Base-by-base conservation (phyloP, 2,888 invertebrate species). In the Helobdella robusta region DNA sequence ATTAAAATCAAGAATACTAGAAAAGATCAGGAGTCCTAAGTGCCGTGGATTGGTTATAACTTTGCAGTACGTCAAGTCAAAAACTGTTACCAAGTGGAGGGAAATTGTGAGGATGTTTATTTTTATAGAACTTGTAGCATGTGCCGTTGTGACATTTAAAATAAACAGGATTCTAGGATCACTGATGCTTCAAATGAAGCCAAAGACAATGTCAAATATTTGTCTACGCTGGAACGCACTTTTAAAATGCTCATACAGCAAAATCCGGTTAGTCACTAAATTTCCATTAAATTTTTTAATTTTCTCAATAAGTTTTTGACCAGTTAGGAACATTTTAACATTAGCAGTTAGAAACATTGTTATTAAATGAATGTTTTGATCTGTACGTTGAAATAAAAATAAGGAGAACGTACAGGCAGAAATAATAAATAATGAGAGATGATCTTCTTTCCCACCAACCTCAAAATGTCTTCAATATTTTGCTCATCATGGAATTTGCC, bases 161-260 rank as follows among this genome's bases (percentile, higher is more conserved):
- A 32, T 30, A 46, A 68, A 0, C 70, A 78, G 76, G 93, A 93
- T 76, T 86, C 87, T 67, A 89, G 91, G 77, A 90, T 94, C 36
- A 92, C 89, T 0, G 91, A 90, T 76, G 92, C 92, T 75, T 92
- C 91, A 77, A 93, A 92, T 75, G 94, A 95, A 78, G 92, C 94
- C 0, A 88, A 89, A 72, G 94, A 94, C 77, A 95, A 93, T 76
- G 91, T 93, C 0, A 93, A 93, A 76, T 94, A 91, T 73, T 89
- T 94, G 66, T 89, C 89, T 76, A 89, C 92, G 0, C 85, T 94
- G 83, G 94, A 94, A 78, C 89, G 90, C 73, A 92, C 92, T 76
- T 93, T 93, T 73, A 93, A 93, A 75, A 89, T 92, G 0, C 82
- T 95, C 28, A 91, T 92, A 76, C 83, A 93, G 68, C 91, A 92